Evolutionary conservation across 1,140 invertebrate genomes (phyloP).

Genomic region (Drosophila santomea): DNA sequence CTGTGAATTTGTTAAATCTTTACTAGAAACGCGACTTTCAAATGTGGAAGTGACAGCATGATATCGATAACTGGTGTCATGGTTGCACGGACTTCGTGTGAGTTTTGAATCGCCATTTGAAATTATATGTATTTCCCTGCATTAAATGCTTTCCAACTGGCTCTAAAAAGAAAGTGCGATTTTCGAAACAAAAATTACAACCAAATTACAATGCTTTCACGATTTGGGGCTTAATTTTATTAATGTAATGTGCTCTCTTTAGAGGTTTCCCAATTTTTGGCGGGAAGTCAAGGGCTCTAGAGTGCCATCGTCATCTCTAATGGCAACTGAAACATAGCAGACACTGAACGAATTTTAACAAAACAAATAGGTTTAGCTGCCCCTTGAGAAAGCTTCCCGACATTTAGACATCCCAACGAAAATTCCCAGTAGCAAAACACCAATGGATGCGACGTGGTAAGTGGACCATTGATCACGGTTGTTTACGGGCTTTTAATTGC

Average conservation of each 20-base stretch:
- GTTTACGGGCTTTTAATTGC: not conserved
- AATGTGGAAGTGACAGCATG: not conserved
- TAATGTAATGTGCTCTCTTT: too few relatives aligned
- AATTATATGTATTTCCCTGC: not conserved
- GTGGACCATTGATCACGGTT: too few relatives aligned
- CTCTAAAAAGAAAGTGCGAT: not conserved
- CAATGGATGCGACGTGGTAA: conserved; percentile 13
- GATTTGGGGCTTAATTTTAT: not conserved
- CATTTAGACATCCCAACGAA: not conserved
- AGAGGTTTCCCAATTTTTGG: not conserved
- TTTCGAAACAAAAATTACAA: too few relatives aligned
- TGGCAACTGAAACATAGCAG: conserved; percentile 32
- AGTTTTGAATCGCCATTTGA: not conserved
- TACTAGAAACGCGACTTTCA: too few relatives aligned
- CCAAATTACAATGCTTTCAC: too few relatives aligned
- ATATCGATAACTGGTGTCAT: not conserved
- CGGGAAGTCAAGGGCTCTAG: not conserved
- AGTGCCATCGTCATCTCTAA: conserved; percentile 39
- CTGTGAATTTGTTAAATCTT: too few relatives aligned
- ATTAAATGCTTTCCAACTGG: not conserved
- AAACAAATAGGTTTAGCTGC: not conserved
- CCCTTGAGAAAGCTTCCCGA: not conserved
- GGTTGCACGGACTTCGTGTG: not conserved
- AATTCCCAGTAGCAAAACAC: conserved; percentile 10
- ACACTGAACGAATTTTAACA: conserved; percentile 1